phyloP scores from a whole-genome alignment of 2,113 vertebrate genomes.

The Poeciliopsis occidentalis region DNA sequence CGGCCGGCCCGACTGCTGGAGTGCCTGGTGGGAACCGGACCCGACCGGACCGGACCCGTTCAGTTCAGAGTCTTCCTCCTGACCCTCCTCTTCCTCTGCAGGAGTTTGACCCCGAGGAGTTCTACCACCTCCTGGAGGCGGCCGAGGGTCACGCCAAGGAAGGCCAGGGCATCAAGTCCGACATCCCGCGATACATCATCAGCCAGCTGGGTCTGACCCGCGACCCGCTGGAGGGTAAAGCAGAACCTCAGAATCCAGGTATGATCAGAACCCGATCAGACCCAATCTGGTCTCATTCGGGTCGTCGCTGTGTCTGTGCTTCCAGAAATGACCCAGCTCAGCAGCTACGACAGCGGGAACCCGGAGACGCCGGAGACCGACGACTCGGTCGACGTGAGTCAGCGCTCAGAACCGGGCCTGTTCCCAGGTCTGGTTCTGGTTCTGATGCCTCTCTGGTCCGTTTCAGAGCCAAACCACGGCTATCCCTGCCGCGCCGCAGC shows the following conservation, averaged over 20 bases:
- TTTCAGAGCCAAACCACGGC: slow-evolving; percentile 83
- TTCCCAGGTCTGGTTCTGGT: background rate
- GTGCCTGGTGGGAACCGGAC: slow-evolving; percentile 87
- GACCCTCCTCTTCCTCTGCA: slow-evolving; percentile 44
- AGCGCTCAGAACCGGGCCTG: background rate
- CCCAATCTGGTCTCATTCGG: background rate
- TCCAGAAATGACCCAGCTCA: slow-evolving; percentile 97
- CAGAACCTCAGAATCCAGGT: too few relatives aligned
- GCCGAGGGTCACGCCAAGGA: slow-evolving; percentile 98
- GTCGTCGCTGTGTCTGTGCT: slow-evolving; percentile 14
- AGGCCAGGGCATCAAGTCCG: slow-evolving; percentile 95
- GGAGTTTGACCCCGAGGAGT: slow-evolving; percentile 99
- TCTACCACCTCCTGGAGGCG: slow-evolving; percentile 96
- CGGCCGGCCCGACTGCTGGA: slow-evolving; percentile 94
- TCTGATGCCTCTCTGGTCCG: background rate
- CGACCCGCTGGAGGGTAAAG: slow-evolving; percentile 92
- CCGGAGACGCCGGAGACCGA: slow-evolving; percentile 95
- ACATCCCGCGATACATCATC: slow-evolving; percentile 97
- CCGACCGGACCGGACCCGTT: too few relatives aligned
- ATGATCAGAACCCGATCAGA: too few relatives aligned
- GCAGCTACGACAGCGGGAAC: slow-evolving; percentile 91
- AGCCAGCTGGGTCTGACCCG: slow-evolving; percentile 96
- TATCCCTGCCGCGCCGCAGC: slow-evolving; percentile 68
- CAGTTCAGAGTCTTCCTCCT: too few relatives aligned
- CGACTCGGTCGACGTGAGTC: slow-evolving; percentile 88